Evolutionary conservation across 2,113 vertebrate genomes (phyloP).

Genomic region (Nematolebias whitei): DNA sequence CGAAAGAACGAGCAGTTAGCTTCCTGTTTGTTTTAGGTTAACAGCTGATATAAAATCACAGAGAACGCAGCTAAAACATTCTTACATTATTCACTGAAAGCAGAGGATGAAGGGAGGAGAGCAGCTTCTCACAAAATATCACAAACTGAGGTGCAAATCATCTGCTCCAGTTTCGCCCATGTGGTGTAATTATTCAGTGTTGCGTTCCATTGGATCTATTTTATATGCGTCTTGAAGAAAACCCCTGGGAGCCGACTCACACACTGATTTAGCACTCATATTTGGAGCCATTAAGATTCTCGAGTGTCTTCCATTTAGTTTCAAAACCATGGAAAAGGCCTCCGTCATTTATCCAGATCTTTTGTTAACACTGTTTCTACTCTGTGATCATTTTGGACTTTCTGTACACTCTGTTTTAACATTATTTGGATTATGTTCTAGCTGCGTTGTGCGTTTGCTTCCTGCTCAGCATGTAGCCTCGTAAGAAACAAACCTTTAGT

Average conservation of each 20-base stretch:
- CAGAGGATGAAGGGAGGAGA: background rate
- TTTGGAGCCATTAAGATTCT: conserved; percentile 32
- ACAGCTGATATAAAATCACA: no score
- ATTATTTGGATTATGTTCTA: background rate
- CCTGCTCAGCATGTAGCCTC: no score
- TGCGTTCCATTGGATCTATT: conserved; percentile 8
- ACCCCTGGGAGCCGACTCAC: conserved; percentile 3
- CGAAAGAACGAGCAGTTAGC: no score
- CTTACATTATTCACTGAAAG: background rate
- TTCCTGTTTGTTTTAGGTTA: no score
- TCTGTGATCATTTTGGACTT: background rate
- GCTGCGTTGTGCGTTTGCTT: no score
- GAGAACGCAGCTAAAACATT: background rate
- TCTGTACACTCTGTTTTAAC: background rate
- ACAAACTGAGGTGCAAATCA: conserved; percentile 14
- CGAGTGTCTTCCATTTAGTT: conserved; percentile 25
- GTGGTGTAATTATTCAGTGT: conserved; percentile 3
- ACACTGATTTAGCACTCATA: conserved; percentile 29
- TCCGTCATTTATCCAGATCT: conserved; percentile 15
- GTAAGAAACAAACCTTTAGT: no score
- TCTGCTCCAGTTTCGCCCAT: background rate
- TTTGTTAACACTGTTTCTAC: conserved; percentile 4
- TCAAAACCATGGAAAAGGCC: background rate
- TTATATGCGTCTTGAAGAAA: conserved; percentile 19
- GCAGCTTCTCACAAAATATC: background rate